Base-by-base conservation (phyloP, 2,113 vertebrate species). In the Genyomyrus donnyi region DNA sequence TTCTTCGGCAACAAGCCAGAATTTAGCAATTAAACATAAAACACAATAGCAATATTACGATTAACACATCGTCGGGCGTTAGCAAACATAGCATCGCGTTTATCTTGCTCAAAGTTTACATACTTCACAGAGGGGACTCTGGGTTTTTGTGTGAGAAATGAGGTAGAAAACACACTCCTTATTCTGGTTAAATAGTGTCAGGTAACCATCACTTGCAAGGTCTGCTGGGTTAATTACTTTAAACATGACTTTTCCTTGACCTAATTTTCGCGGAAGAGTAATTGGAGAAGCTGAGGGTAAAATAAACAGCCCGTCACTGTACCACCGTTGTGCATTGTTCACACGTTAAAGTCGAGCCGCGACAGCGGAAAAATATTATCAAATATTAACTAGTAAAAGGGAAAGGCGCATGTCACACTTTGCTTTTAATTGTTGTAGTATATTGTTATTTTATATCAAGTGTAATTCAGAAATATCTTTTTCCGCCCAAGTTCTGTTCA, bases 211-310 rank as follows among this genome's bases (percentile, higher is more conserved):
- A 95, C 90, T 85, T 24, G 95, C 93, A 50, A 91, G 88, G 93
- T 92, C 94, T 89, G 93, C 53, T 50, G 92, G 93, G 95, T 94
- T 93, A 94, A 95, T 96, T 96, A 95, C 95, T 95, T 96, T 94
- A 96, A 95, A 96, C 94, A 95, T 95, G 95, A 96, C 95, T 96
- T 95, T 94, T 94, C 94, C 93, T 95, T 96, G 95, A 96, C 96
- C 95, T 92, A 95, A 93, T 95, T 95, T 89, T 85, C 35, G 27
- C 17, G 39, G 80, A 62, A 84, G 84, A 45, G 89, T 95, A 95
- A 96, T 95, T 95, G 94, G 93, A 95, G 93, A 94, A 95, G 95
- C 15, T 93, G 92, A 62, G 93, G 95, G 93, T 94, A 93, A 94
- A 95, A 95, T 96, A 95, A 96, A 96, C 94, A 96, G 93, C 92